A percentile compares a stretch with the other conserved stretches of the same genome.
Conservation (phyloP, 2,888 invertebrate species). For the Lydus trimaculatus region DNA sequence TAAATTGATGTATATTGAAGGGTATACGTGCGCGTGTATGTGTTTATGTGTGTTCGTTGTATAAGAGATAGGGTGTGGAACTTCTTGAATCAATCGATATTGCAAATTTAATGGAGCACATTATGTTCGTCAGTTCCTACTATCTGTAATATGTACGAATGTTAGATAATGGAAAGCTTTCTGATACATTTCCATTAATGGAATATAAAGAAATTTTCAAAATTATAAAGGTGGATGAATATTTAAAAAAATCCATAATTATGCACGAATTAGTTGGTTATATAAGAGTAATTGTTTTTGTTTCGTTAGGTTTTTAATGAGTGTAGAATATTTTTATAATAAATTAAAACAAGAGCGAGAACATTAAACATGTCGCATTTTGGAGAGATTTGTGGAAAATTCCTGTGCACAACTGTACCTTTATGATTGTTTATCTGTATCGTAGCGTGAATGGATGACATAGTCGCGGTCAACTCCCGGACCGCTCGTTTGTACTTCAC, state of each 20-base stretch:
- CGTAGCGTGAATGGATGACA: conserved; percentile 43
- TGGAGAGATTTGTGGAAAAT: conserved; percentile 17
- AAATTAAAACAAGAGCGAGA: not conserved
- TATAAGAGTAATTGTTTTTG: not conserved
- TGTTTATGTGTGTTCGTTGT: not conserved
- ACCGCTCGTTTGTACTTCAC: conserved; percentile 49
- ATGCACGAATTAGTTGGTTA: not conserved
- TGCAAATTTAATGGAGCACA: conserved; percentile 6
- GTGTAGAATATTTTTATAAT: not conserved
- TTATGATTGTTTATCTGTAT: conserved; percentile 44
- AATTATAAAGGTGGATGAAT: not conserved
- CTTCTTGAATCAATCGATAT: conserved; percentile 5
- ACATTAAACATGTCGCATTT: not conserved
- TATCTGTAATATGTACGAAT: not conserved
- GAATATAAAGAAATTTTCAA: not conserved
- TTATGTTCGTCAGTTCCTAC: not conserved
- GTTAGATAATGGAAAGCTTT: conserved; percentile 1
- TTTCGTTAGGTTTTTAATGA: not conserved
- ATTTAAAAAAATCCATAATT: not conserved
- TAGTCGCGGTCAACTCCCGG: conserved; percentile 44
- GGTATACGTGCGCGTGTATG: not conserved
- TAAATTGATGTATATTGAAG: not conserved
- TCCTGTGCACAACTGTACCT: conserved; percentile 31
- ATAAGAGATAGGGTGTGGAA: not conserved
- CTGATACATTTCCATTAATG: not conserved